A percentile compares a stretch with the other conserved stretches of the same genome.
Conservation (phyloP, 2,113 vertebrate species). For the Cromileptes altivelis region DNA sequence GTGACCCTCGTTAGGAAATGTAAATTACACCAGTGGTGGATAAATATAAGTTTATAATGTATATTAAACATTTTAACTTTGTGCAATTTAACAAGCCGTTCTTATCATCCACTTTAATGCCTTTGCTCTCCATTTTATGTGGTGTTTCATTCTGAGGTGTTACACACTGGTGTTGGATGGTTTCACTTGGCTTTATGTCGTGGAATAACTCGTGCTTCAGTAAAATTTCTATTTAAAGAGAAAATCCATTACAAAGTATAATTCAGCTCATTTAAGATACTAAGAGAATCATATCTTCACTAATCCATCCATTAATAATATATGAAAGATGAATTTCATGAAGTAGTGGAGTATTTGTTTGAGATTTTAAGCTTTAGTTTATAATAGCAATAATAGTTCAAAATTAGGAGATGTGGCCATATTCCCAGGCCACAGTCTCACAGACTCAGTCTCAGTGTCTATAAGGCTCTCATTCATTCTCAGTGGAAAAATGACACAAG, state of each 20-base stretch:
- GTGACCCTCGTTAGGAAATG: not conserved
- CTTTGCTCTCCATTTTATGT: not conserved
- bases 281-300: not conserved
- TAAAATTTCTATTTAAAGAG: conserved; percentile 3
- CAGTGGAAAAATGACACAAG: not conserved
- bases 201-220: not conserved
- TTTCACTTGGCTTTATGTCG: conserved; percentile 1
- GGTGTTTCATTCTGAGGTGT: not conserved
- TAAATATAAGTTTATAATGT: not conserved
- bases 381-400: not conserved
- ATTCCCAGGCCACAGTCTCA: not conserved
- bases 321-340: conserved; percentile 7
- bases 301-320: not conserved
- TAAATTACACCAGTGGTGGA: not conserved
- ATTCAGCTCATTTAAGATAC: not conserved
- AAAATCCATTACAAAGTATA: conserved; percentile 1
- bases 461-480: not conserved
- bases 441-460: too few species aligned
- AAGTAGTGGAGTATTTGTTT: conserved; percentile 4
- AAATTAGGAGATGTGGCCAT: not conserved
- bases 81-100: conserved; percentile 5
- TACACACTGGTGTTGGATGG: not conserved
- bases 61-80: not conserved
- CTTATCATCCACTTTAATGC: not conserved
- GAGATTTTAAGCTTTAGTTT: conserved; percentile 22